Conservation (phyloP, 1,140 invertebrate genomes). For the Eubasilissa regina region DNA sequence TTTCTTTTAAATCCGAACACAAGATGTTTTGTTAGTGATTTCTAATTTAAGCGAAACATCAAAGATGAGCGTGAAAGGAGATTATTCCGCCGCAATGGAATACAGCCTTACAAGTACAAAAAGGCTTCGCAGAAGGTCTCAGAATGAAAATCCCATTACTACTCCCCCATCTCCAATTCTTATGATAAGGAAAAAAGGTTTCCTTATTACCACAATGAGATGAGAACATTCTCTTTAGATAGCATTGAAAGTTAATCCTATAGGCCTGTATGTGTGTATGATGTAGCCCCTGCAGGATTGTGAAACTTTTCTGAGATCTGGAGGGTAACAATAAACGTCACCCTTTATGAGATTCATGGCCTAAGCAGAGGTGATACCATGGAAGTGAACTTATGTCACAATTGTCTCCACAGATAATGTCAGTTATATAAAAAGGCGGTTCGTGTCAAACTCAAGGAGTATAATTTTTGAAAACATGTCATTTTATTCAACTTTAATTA, state of each 20-base stretch:
- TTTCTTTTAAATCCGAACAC: slow-evolving; percentile 5
- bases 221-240: slow-evolving; percentile 53
- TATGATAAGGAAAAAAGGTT: slow-evolving; percentile 58
- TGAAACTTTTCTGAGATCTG: not conserved
- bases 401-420: too few relatives aligned
- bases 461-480: too few relatives aligned
- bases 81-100: slow-evolving; percentile 53
- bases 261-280: slow-evolving; percentile 51
- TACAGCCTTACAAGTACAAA: slow-evolving; percentile 4
- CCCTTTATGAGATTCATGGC: slow-evolving; percentile 15
- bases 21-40: slow-evolving; percentile 19
- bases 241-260: slow-evolving; percentile 59
- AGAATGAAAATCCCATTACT: slow-evolving; percentile 59
- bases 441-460: too few relatives aligned
- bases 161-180: slow-evolving; percentile 57
- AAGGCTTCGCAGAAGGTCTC: slow-evolving; percentile 49
- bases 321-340: slow-evolving; percentile 11
- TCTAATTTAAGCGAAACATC: slow-evolving; percentile 46
- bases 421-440: too few relatives aligned
- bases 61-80: slow-evolving; percentile 42
- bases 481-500: too few relatives aligned
- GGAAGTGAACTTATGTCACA: not conserved
- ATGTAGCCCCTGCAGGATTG: slow-evolving; percentile 33
- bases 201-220: slow-evolving; percentile 55
- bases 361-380: not conserved